Evolutionary conservation across 2,797 vertebrate genomes (phyloP), one percentile per base, ranked within the genome.

Genomic region (Myotis planiceps): DNA sequence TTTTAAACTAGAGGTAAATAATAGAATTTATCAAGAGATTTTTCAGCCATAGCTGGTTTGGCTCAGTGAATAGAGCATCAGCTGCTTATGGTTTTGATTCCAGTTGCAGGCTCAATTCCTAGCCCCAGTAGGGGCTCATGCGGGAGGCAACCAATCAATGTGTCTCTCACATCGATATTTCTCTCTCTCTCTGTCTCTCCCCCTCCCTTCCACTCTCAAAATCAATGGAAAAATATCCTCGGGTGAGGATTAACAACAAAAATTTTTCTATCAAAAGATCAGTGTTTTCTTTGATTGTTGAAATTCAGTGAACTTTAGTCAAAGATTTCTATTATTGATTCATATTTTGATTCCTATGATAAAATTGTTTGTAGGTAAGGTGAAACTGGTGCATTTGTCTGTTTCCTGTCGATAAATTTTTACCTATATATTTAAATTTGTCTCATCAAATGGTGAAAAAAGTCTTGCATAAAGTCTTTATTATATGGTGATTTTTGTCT

Each of bases 401-500:
- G 32, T 65, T 89, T 82, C 32, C 19, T 75, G 6, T 66, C 27
- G 39, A 72, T 71, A 39, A 58, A 69, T 60, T 63, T 94, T 94
- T 25, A 65, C 32, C 25, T 75, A 14, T 65, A 32, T 66, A 69
- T 47, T 72, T 34, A 14, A 87, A 42, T 47, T 83, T 88, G 34
- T 21, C 37, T 87, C 81, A 21, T 78, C 39, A 74, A 34, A 39
- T 2, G 29, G 53, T 1, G 13, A 58, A 66, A 90, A 82, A 53
- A 12, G 10, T 32, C 53, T 63, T 81, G 15, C n/a, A 13, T 49
- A 21, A 51, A 72, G 49, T 75, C 60, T 69, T 84, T 72, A 37
- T 84, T 60, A 85, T 21, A 47, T 72, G 16, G 27, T 76, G 21
- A 66, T 75, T 90, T 80, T 96, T 92, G 42, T 27, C 75, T 92